phyloP scores from a whole-genome alignment of 2,888 invertebrate genomes.

The Eupithecia pulchellata region DNA sequence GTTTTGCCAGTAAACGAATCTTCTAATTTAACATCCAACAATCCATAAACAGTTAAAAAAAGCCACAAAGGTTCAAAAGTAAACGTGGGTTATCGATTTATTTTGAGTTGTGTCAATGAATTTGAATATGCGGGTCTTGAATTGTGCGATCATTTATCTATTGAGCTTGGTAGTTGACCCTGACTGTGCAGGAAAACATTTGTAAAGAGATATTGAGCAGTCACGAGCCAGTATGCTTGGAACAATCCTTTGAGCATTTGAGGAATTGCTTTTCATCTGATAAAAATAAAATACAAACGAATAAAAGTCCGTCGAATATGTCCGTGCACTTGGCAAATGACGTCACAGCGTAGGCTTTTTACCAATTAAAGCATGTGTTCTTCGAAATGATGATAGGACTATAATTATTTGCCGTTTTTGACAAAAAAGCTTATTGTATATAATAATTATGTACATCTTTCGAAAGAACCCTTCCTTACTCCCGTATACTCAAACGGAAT shows the following conservation, averaged over 20 bases:
- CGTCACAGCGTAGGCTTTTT: neutral
- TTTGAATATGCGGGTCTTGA: slow-evolving; percentile 31
- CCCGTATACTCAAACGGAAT: too few relatives aligned
- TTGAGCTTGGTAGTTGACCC: slow-evolving; percentile 22
- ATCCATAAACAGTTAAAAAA: neutral
- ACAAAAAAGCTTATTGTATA: too few relatives aligned
- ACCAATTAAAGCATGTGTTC: neutral
- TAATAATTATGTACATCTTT: too few relatives aligned
- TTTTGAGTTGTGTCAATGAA: slow-evolving; percentile 12
- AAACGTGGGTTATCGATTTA: slow-evolving; percentile 18
- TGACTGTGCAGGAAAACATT: slow-evolving; percentile 23
- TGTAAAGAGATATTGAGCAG: slow-evolving; percentile 10
- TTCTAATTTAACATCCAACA: neutral
- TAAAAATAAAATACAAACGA: neutral
- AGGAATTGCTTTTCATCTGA: slow-evolving; percentile 3
- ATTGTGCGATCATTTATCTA: neutral
- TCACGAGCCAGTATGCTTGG: slow-evolving; percentile 16
- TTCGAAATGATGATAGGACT: neutral
- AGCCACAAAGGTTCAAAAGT: neutral
- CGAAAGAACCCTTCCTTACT: too few relatives aligned
- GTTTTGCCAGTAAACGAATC: too few relatives aligned
- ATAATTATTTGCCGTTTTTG: neutral
- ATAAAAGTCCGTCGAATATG: neutral
- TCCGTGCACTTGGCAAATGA: neutral
- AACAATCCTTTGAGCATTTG: slow-evolving; percentile 20